Evolutionary conservation across 2,113 vertebrate species (phyloP), one percentile per base, ranked within the genome.

Genomic region (Rallus limicola): DNA sequence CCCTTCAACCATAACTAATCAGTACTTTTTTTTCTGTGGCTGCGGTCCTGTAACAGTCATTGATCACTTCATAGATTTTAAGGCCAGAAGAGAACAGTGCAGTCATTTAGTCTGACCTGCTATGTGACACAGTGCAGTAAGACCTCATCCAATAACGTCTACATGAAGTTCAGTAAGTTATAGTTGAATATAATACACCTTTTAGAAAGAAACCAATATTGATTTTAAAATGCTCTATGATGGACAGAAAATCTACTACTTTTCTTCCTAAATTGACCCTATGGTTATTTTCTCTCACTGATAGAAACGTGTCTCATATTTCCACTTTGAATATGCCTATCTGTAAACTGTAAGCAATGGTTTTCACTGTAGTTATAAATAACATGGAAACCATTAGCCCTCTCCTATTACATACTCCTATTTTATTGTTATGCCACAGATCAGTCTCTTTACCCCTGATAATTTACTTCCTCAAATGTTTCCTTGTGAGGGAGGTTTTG

Each of bases 61-160:
- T 90, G 96, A 96, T 94, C 76, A 55, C 72, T 86, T 86, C 44
- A 90, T 69, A 46, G 86, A 74, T 76, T 96, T 92, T 92, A 59
- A 92, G 65, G 38, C 38, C 80, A 50, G 58, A 75, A 60, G 34
- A 83, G 80, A 94, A 36, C 53, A 33, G 15, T 68, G 23, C 31
- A 68, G 69, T 75, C 53, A 50, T 84, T 86, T 68, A 72, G 58
- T 36, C 72, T 93, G 80, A 75, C 21, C 70, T 40, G 16, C 2
- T 4, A 68, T 38, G 25, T 75, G 72, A 71, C 88, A 63, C 5
- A 53, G 48, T 46, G 31, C 1, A 0, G 34, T 53, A 82, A 40
- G 62, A 93, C 16, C 21, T 77, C 26, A 68, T 26, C 36, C 76
- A 69, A 21, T 46, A 90, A 58, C 28, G 53, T 68, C 60, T 62